Percentiles rank a stretch among this genome's conserved stretches.
Conservation (phyloP, 2,113 vertebrate genomes). For the Nibea albiflora region DNA sequence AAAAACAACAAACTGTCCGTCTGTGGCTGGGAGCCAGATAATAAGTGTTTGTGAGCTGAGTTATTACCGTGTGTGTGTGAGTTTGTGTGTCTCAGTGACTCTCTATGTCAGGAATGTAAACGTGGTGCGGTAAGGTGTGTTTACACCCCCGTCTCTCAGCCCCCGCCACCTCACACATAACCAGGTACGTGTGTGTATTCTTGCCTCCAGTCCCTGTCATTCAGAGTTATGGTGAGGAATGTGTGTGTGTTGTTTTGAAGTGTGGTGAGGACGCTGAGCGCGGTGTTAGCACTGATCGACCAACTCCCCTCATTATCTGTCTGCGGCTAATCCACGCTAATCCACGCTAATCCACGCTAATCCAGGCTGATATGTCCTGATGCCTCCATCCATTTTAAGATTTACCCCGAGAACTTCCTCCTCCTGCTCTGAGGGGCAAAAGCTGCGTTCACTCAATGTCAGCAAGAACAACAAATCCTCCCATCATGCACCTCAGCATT, state of each 20-base stretch:
- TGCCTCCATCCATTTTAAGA: slow-evolving; percentile 9
- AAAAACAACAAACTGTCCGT: slow-evolving; percentile 6
- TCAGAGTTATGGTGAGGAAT: slow-evolving; percentile 53
- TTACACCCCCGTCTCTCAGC: slow-evolving; percentile 11
- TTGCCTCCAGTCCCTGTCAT: slow-evolving; percentile 21
- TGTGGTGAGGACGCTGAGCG: not conserved
- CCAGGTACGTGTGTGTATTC: slow-evolving; percentile 39
- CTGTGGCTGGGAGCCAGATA: slow-evolving; percentile 15
- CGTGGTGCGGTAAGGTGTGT: slow-evolving; percentile 30
- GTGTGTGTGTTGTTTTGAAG: slow-evolving; percentile 48
- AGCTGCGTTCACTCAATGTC: no score
- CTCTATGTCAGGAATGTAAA: slow-evolving; percentile 47
- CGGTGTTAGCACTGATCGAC: slow-evolving; percentile 14
- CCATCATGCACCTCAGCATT: no score
- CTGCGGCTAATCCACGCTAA: slow-evolving; percentile 43
- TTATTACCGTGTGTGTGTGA: slow-evolving; percentile 24
- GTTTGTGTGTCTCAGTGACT: slow-evolving; percentile 22
- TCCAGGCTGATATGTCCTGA: slow-evolving; percentile 7
- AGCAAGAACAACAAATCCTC: no score
- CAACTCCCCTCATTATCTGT: slow-evolving; percentile 67
- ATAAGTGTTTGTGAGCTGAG: not conserved
- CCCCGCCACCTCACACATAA: slow-evolving; percentile 30
- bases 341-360: not conserved
- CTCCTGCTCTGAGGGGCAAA: not conserved
- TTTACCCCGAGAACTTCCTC: not conserved